Evolutionary conservation across 2,113 vertebrate species (phyloP).

Genomic region (Scomber colias): DNA sequence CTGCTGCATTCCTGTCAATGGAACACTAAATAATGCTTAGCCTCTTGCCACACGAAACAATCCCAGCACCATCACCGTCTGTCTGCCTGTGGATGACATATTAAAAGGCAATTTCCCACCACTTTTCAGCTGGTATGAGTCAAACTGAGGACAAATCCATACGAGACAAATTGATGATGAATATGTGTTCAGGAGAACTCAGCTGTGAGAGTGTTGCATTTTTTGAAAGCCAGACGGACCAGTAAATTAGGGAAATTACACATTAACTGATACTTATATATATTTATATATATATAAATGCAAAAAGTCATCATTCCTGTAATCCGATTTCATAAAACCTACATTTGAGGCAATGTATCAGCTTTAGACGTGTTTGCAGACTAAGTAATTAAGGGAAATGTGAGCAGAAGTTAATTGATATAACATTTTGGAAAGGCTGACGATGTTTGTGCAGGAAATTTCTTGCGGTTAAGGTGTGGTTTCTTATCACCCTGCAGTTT

Average conservation of each 20-base stretch:
- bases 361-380: background rate
- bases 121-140: conserved; percentile 65
- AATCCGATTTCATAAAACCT: background rate
- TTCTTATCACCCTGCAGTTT: too few relatives aligned
- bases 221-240: conserved; percentile 1
- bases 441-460: background rate
- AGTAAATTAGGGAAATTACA: background rate
- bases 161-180: conserved; percentile 59
- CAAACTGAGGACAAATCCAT: conserved; percentile 73
- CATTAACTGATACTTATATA: background rate
- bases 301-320: background rate
- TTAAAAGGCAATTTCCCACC: conserved; percentile 83
- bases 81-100: conserved; percentile 52
- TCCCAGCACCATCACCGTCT: conserved; percentile 34
- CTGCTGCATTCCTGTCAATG: conserved; percentile 39
- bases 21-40: conserved; percentile 61
- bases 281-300: background rate
- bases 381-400: background rate
- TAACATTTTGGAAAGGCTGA: background rate
- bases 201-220: conserved; percentile 10
- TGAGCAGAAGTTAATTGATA: background rate
- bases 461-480: too few relatives aligned
- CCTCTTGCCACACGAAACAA: conserved; percentile 66
- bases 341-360: background rate
- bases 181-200: background rate